Conservation (phyloP, 2,113 vertebrate genomes). For the Pseudorectes ferrugineus region DNA sequence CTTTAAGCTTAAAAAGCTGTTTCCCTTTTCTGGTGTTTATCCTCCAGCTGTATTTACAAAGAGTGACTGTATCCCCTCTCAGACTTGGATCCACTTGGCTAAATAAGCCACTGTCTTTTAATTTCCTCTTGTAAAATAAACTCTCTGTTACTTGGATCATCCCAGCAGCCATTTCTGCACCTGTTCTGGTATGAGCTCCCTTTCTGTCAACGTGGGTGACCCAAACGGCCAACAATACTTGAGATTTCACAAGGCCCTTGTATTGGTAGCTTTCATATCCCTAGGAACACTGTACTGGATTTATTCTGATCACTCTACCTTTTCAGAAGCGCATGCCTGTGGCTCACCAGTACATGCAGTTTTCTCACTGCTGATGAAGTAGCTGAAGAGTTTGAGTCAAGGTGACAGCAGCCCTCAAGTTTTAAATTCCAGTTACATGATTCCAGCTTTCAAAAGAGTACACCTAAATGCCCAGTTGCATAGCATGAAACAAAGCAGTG, state of each 20-base stretch:
- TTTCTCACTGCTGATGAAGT: neutral
- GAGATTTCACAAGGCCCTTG: neutral
- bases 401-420: neutral
- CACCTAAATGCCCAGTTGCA: neutral
- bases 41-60: conserved; percentile 52
- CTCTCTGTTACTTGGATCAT: neutral
- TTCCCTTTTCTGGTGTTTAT: conserved; percentile 23
- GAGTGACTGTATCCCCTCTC: neutral
- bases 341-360: neutral
- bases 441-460: neutral
- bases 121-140: conserved; percentile 64
- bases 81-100: conserved; percentile 5
- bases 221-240: accelerated
- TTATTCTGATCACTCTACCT: neutral
- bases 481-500: neutral
- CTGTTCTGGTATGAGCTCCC: neutral
- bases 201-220: conserved; percentile 13
- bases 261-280: neutral
- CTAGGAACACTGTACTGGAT: neutral
- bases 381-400: neutral
- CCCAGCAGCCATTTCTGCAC: conserved; percentile 16
- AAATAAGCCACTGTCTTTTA: conserved; percentile 46
- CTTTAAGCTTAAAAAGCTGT: neutral
- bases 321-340: neutral
- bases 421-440: neutral